Conservation (phyloP, 2,797 vertebrate genomes). For the Falco naumanni region DNA sequence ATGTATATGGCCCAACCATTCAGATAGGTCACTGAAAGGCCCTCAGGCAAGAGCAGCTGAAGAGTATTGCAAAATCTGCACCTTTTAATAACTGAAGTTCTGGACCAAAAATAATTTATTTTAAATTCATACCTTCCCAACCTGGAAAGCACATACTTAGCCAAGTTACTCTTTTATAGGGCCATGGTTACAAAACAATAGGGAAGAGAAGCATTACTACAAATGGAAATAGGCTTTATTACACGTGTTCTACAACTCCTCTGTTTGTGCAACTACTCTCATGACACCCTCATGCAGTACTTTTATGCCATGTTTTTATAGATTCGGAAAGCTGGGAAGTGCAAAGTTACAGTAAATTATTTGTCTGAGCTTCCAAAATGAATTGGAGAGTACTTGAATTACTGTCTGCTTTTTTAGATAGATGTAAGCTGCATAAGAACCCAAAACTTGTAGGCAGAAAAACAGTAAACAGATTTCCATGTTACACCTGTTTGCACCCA, state of each 20-base stretch:
- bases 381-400: not conserved
- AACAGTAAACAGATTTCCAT: not conserved
- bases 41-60: not conserved
- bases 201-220: not conserved
- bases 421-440: not conserved
- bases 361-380: not conserved
- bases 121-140: not conserved
- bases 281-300: not conserved
- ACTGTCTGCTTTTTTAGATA: not conserved
- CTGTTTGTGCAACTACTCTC: not conserved
- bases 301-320: not conserved
- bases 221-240: not conserved
- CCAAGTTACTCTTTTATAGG: not conserved
- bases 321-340: not conserved
- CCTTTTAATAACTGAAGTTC: not conserved
- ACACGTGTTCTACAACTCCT: not conserved
- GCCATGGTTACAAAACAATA: not conserved
- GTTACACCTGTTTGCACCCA: accelerated
- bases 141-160: not conserved
- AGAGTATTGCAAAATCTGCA: not conserved
- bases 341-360: not conserved
- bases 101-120: not conserved
- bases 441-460: not conserved
- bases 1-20: not conserved
- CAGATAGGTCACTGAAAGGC: not conserved